Evolutionary conservation across 1,140 invertebrate genomes (phyloP), one percentile per base, ranked within the genome.

Genomic region (Vollenhovia emeryi): DNA sequence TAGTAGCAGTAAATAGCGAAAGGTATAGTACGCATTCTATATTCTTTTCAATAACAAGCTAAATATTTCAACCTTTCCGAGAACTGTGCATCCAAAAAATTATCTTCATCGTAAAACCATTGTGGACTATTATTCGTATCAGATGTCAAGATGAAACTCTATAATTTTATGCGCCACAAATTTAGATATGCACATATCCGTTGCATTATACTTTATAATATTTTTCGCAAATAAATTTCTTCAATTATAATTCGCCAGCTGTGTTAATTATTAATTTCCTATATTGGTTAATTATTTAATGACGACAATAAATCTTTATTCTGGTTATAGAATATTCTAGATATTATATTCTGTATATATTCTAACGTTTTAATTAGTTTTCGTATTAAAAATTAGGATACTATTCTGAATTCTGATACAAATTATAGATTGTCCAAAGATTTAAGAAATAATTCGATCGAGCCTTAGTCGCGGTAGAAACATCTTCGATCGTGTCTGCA

Each of bases 401-500:
- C 9, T 57, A 24, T 24, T 3, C 21, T 21, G 9, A 57, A 57
- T 24, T 13, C 11, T 24, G 52, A 57, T n/a, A 21, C n/a, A 57
- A 57, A 24, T 11, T 57, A 57, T 13, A 24, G 9, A 0, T 57
- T 36, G 9, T 64, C n/a, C 40, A 40, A 64, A 64, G 4, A 9
- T 36, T 55, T 21, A 36, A 36, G 2, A 45, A 18, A 55, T 9
- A 36, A 69, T 80, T 71, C 33, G 24, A 5, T 24, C 6, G 30
- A 66, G 4, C 18, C 24, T 52, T 62, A 43, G 62, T 40, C 21
- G 21, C 43, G 21, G 30, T 15, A 64, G 11, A 15, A 76, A 7
- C 13, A 40, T 76, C 40, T 76, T 76, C 48, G 48, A 69, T 55
- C 3, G 21, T 55, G 27, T 40, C 15, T 71, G 30, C 57, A 69